Base-by-base conservation (phyloP, 1,140 invertebrate species). In the Drosophila aff. region DNA sequence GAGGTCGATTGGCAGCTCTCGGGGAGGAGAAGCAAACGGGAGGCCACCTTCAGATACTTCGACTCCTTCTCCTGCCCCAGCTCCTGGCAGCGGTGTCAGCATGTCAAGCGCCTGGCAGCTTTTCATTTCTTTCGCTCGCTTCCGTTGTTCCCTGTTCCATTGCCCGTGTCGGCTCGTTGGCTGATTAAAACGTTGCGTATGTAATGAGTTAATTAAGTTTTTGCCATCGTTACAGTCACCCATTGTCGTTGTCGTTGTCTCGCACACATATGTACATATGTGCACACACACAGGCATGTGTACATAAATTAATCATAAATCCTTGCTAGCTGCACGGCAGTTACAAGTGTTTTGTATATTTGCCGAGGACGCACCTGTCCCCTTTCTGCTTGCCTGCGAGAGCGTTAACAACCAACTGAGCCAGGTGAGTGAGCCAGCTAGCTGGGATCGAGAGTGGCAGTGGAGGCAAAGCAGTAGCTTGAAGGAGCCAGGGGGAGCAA, bases 131-230 rank as follows among this genome's bases (percentile, higher is more conserved):
- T 75, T 68, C 62, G 62, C 65, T 55, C 47, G 62, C 31, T 71
- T 71, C 69, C 38, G 68, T 40, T 26, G 36, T n/a, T 57, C 28
- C 65, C 23, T 23, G 67, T 41, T 47, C 16, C 47, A 41, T 71
- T 52, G 46, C 43, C 23, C 79, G 57, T 84, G 76, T 74, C 83
- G 78, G 64, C 83, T 87, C 80, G 82, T 87, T 87, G 73, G 82
- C 81, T 89, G 85, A 90, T 90, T 85, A 89, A 89, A 90, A 85
- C 78, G 72, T 75, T 85, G 85, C 79, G 86, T 86, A 86, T 86
- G 82, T 92, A 92, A 92, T 92, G 91, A 92, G 91, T 92, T 92
- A 92, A 92, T 92, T 92, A 92, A 92, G 91, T 82, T 92, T 84
- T 87, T 87, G 76, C 85, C 81, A 82, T 64, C 68, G 52, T 75